Evolutionary conservation across 2,113 vertebrate genomes (phyloP).

Genomic region (Poeciliopsis prolifica): DNA sequence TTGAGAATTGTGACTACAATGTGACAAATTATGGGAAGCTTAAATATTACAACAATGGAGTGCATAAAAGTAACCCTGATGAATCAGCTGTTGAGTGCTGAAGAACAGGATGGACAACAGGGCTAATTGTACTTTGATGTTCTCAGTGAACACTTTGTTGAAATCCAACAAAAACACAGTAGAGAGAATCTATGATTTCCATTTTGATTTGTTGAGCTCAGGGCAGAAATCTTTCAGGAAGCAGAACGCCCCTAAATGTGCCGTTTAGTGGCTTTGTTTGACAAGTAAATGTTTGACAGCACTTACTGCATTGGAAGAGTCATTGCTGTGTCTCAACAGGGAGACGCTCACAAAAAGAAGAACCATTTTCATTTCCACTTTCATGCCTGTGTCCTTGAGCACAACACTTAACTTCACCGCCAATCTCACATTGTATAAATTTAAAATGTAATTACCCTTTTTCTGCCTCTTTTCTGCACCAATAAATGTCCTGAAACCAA

Average conservation of each 20-base stretch:
- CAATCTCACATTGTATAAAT: not conserved
- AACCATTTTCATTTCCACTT: slow-evolving; percentile 1
- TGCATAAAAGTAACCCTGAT: not conserved
- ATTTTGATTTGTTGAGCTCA: slow-evolving; percentile 22
- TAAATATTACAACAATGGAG: not conserved
- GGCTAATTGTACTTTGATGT: slow-evolving; percentile 1
- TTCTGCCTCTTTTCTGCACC: not conserved
- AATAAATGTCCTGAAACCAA: not conserved
- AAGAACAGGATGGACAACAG: slow-evolving; percentile 6
- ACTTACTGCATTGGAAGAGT: not conserved
- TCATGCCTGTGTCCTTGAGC: slow-evolving; percentile 20
- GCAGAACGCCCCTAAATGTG: slow-evolving; percentile 18
- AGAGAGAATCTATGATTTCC: slow-evolving; percentile 29
- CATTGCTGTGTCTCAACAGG: not conserved
- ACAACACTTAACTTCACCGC: slow-evolving; percentile 1
- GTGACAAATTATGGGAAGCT: too few relatives aligned
- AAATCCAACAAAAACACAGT: slow-evolving; percentile 12
- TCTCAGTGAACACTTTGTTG: not conserved
- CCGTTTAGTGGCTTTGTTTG: slow-evolving; percentile 25
- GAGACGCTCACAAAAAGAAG: not conserved
- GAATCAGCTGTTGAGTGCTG: slow-evolving; percentile 6
- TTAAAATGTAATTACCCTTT: not conserved
- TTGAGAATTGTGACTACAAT: too few relatives aligned
- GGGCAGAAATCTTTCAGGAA: slow-evolving; percentile 28
- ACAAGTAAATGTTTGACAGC: slow-evolving; percentile 14